Percentiles rank a stretch among this genome's conserved stretches.
Conservation (phyloP, 23 tunicate species). For the Styela plicata region DNA sequence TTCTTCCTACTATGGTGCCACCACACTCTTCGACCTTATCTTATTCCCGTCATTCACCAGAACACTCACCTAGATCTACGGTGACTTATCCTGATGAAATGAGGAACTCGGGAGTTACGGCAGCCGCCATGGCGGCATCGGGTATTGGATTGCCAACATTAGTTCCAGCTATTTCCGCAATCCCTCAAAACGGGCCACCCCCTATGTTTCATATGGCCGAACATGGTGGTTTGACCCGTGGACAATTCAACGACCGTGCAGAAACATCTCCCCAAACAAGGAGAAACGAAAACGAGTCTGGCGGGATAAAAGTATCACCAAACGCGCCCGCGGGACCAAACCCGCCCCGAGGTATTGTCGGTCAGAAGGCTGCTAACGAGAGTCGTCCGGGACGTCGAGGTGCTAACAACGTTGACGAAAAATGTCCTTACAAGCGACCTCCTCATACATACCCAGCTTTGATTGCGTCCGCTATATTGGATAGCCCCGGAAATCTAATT, state of each 20-base stretch:
- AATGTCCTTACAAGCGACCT: constrained; percentile 86
- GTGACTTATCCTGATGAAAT: neutral
- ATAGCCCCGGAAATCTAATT: constrained; percentile 84
- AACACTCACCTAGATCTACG: constrained; percentile 4
- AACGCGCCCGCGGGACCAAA: constrained; percentile 25
- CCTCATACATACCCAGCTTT: constrained; percentile 96
- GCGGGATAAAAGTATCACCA: constrained; percentile 23
- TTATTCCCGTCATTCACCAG: constrained; percentile 4
- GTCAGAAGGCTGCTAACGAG: constrained; percentile 5
- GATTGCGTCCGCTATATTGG: constrained; percentile 94
- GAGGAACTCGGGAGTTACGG: constrained; percentile 13
- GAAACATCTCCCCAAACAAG: neutral
- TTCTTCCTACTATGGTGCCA: neutral
- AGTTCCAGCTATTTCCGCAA: constrained; percentile 36
- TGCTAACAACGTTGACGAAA: constrained; percentile 41
- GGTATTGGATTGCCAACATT: constrained; percentile 65
- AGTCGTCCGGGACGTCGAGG: constrained; percentile 4
- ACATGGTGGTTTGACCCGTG: constrained; percentile 10
- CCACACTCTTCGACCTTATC: neutral
- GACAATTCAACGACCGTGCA: neutral
- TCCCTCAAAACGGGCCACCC: constrained; percentile 3
- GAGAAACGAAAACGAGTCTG: neutral
- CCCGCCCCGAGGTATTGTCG: constrained; percentile 35
- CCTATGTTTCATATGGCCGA: constrained; percentile 17
- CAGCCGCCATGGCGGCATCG: constrained; percentile 55